Percentiles rank a stretch among this genome's conserved stretches.
Conservation (phyloP, 2,888 invertebrate species). For the Meiosimyza platycephala region DNA sequence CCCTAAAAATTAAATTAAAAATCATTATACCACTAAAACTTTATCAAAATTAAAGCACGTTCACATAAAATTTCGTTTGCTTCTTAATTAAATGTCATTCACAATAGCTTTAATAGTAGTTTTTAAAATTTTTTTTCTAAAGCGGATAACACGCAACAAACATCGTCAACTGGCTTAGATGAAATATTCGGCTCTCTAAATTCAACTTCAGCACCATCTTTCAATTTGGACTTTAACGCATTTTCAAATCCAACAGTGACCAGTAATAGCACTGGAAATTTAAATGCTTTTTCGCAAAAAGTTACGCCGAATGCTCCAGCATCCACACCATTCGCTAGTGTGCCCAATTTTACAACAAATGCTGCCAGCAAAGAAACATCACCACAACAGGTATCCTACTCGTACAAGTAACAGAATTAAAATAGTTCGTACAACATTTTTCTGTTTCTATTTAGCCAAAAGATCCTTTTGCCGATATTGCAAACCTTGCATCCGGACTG, state of each 20-base stretch:
- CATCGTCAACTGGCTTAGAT: constrained; percentile 68
- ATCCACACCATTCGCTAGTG: constrained; percentile 46
- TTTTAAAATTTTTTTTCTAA: constrained; percentile 20
- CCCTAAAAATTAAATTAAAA: neutral
- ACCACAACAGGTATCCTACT: constrained; percentile 66
- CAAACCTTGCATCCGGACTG: constrained; percentile 66
- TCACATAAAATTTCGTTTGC: no score
- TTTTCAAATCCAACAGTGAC: constrained; percentile 46
- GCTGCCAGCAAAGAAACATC: constrained; percentile 66
- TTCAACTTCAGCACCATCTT: constrained; percentile 43
- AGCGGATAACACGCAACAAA: constrained; percentile 50
- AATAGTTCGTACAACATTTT: neutral
- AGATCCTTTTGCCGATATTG: constrained; percentile 83
- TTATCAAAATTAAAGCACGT: neutral
- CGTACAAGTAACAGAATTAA: constrained; percentile 51
- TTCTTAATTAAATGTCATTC: neutral
- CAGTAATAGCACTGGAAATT: constrained; percentile 6
- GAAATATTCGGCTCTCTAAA: constrained; percentile 74
- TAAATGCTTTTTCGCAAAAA: constrained; percentile 43
- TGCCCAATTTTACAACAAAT: constrained; percentile 52
- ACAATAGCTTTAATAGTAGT: neutral
- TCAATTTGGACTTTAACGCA: constrained; percentile 55
- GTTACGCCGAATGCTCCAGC: constrained; percentile 45
- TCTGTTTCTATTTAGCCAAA: constrained; percentile 52
- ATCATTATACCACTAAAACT: neutral